A percentile compares a stretch with the other conserved stretches of the same genome.
These are phyloP conservation scores for Gobio gobio DNA, from an alignment of 2,113 vertebrate species.

Conservation along the genomic window DNA sequence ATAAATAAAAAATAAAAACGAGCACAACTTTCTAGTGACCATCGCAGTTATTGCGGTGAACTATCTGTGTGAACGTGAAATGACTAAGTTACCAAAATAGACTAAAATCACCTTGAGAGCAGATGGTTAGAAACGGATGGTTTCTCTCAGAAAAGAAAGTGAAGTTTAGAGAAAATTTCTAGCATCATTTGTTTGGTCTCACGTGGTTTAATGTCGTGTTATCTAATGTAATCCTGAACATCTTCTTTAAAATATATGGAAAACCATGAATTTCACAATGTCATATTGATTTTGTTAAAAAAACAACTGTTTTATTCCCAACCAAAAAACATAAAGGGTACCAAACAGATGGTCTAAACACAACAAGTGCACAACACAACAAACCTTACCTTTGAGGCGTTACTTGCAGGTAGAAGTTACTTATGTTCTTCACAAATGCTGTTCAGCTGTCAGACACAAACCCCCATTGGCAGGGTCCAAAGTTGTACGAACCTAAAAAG, in stretches of 20 bases:
- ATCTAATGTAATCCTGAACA: background rate
- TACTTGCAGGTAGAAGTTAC: background rate
- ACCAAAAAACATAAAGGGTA: background rate
- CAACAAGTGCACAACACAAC: background rate
- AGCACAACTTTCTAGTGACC: background rate
- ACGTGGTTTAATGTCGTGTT: background rate
- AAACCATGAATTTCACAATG: background rate
- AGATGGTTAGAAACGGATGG: background rate
- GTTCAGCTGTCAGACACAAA: constrained; percentile 19
- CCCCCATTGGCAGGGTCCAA: constrained; percentile 6
- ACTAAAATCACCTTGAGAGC: background rate
- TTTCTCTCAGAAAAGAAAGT: background rate
- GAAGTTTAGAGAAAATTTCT: background rate
- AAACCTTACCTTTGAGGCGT: constrained; percentile 13
- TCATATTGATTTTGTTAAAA: background rate
- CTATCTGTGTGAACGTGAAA: background rate
- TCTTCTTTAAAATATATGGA: background rate
- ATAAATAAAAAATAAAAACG: background rate
- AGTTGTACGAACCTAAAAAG: constrained; percentile 5
- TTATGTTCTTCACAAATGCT: constrained; percentile 13
- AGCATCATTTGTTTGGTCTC: background rate
- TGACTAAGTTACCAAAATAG: background rate
- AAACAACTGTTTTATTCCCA: background rate
- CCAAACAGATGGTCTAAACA: background rate
- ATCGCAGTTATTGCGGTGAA: background rate